A percentile compares a stretch with the other conserved stretches of the same genome.
Conservation (phyloP, 2,113 vertebrate species). For the Proterorhinus semilunaris region DNA sequence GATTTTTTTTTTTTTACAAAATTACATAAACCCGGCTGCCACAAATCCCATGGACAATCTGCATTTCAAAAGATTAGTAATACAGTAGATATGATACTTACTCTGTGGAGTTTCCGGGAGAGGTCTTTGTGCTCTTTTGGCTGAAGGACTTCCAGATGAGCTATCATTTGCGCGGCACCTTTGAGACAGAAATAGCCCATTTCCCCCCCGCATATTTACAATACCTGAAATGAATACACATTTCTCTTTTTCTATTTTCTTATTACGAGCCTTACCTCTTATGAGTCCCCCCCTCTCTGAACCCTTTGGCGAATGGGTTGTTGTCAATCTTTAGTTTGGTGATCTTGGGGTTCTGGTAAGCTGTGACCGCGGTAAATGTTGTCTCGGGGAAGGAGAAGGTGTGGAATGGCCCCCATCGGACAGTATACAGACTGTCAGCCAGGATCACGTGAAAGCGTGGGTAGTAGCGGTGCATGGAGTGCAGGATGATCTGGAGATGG, state of each 20-base stretch:
- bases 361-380: slow-evolving; percentile 85
- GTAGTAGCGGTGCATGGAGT: slow-evolving; percentile 84
- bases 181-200: neutral
- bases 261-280: slow-evolving; percentile 67
- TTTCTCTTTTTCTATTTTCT: neutral
- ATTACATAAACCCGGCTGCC: no score
- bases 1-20: no score
- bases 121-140: slow-evolving; percentile 40
- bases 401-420: slow-evolving; percentile 82
- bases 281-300: slow-evolving; percentile 80
- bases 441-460: slow-evolving; percentile 85
- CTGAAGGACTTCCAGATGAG: slow-evolving; percentile 32
- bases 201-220: no score
- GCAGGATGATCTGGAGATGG: slow-evolving; percentile 75
- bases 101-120: slow-evolving; percentile 38
- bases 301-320: slow-evolving; percentile 87
- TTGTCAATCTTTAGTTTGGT: slow-evolving; percentile 90
- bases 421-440: slow-evolving; percentile 82
- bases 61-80: no score
- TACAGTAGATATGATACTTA: slow-evolving; percentile 13
- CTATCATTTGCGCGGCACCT: slow-evolving; percentile 57
- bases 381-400: slow-evolving; percentile 88
- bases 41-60: no score
- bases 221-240: no score
- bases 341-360: slow-evolving; percentile 89